phyloP scores from a whole-genome alignment of 2,113 vertebrate species.

The Myotis davidii region DNA sequence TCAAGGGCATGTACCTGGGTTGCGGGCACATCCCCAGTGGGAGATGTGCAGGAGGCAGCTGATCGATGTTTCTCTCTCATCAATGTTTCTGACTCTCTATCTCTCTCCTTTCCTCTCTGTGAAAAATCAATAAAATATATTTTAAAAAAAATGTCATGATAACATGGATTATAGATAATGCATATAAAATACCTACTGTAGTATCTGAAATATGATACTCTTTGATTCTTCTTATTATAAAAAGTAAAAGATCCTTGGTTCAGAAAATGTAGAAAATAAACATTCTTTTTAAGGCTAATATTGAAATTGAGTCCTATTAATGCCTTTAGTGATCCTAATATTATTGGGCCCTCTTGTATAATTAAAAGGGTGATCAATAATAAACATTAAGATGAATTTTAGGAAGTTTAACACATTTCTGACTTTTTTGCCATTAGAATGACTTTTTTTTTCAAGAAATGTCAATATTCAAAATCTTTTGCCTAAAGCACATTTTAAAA shows the following conservation, averaged over 20 bases:
- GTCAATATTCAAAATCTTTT: conserved; percentile 50
- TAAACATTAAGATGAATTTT: conserved; percentile 24
- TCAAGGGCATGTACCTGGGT: too few species aligned
- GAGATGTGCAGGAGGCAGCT: too few species aligned
- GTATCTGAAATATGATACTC: background rate
- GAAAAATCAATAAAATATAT: too few species aligned
- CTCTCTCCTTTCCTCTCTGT: too few species aligned
- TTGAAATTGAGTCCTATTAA: background rate
- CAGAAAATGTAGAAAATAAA: conserved; percentile 4
- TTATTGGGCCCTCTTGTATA: background rate
- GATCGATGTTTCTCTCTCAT: too few species aligned
- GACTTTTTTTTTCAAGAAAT: conserved; percentile 51
- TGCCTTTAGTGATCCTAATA: background rate
- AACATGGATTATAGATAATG: background rate
- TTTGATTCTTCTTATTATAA: background rate
- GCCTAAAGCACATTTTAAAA: conserved; percentile 56
- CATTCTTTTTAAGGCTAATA: background rate
- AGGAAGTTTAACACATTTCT: conserved; percentile 48
- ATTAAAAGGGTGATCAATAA: conserved; percentile 32
- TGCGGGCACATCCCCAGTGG: too few species aligned
- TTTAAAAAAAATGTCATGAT: background rate
- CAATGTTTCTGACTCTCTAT: too few species aligned
- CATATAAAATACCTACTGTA: background rate
- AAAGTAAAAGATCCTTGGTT: background rate
- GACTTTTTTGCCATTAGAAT: background rate